Evolutionary conservation across 2,888 invertebrate species (phyloP).

Genomic region (Limnephilus rhombicus): DNA sequence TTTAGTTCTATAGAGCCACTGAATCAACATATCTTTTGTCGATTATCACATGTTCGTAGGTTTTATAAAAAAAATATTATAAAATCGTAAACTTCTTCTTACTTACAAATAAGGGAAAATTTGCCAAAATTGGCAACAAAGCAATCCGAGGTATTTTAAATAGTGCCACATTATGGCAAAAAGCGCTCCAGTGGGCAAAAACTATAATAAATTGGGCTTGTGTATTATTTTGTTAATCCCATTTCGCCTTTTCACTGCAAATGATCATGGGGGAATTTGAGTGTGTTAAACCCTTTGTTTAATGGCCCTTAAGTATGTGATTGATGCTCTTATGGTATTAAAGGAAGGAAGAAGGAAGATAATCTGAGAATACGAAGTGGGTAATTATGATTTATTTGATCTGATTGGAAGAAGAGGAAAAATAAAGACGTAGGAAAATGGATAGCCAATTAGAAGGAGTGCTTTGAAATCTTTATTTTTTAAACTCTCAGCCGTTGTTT

Average conservation of each 20-base stretch:
- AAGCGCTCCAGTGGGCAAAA: not conserved
- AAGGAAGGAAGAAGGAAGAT: not conserved
- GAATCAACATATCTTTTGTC: too few species aligned
- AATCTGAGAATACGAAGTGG: not conserved
- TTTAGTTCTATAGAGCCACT: too few species aligned
- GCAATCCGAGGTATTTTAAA: too few species aligned
- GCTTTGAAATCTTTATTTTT: not conserved
- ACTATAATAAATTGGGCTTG: not conserved
- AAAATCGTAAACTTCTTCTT: too few species aligned
- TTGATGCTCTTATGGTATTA: slow-evolving; percentile 1
- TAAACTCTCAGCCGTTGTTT: not conserved
- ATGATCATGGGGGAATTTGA: not conserved
- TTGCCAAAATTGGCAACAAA: too few species aligned
- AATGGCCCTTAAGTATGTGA: not conserved
- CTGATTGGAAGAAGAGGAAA: not conserved
- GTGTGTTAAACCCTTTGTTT: slow-evolving; percentile 1
- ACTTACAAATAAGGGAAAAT: too few species aligned
- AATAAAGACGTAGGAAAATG: not conserved
- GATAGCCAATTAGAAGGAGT: not conserved
- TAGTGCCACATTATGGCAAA: too few species aligned
- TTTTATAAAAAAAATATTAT: too few species aligned
- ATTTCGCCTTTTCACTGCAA: not conserved
- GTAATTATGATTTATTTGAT: not conserved
- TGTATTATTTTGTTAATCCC: not conserved
- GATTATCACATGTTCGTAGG: too few species aligned